Evolutionary conservation across 2,113 vertebrate genomes (phyloP).

Genomic region (Tupaia chinensis): DNA sequence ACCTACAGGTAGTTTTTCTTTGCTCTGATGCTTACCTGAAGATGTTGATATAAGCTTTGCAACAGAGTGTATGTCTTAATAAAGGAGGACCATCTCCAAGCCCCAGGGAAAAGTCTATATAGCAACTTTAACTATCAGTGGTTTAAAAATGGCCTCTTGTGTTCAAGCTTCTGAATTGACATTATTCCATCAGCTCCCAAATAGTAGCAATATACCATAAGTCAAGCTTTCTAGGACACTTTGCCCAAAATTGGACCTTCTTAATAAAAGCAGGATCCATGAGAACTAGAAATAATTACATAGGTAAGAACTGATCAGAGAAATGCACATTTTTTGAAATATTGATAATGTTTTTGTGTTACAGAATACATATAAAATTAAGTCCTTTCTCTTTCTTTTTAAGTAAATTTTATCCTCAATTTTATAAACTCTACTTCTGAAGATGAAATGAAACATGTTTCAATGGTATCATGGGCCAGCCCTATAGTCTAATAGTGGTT

Average conservation of each 20-base stretch:
- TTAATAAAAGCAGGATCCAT: neutral
- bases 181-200: neutral
- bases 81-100: neutral
- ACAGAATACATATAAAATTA: neutral
- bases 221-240: no score
- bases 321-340: neutral
- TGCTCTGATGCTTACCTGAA: neutral
- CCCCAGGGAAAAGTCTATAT: neutral
- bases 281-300: neutral
- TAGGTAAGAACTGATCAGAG: neutral
- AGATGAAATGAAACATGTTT: neutral
- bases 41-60: neutral
- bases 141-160: neutral
- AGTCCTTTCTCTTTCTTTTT: neutral
- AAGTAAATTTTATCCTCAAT: neutral
- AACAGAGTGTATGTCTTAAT: neutral
- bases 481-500: no score
- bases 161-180: neutral
- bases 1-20: neutral
- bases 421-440: neutral
- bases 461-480: no score
- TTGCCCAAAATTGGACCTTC: neutral
- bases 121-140: neutral
- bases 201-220: rapidly evolving
- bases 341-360: neutral